Evolutionary conservation across 1,140 invertebrate genomes (phyloP), one percentile per base, ranked within the genome.

Genomic region (Papilio machaon): DNA sequence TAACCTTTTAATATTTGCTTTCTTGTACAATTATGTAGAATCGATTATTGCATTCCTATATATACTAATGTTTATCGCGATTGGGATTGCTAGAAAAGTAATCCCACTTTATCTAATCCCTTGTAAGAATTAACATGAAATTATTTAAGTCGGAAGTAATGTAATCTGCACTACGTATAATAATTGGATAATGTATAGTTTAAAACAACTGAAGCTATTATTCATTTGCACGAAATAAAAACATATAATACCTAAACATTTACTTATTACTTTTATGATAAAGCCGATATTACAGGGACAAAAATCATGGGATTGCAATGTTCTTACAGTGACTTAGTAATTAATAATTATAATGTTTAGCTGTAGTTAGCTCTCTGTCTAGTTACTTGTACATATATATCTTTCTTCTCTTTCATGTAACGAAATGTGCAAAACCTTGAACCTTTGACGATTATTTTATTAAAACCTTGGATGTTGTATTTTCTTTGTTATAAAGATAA

Each of bases 71-170:
- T 46, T 73, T 46, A 73, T 73, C 70, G 38, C 70, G n/a, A 46
- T 58, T 19, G 17, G 54, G 6, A n/a, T 7, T 75, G n/a, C 2
- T 49, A 75, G 46, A 74, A n/a, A 75, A 49, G n/a, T 75, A 75
- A 75, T 75, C 73, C 38, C n/a, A 49, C 38, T 75, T 47, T 75
- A 75, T 75, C 73, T 75, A 75, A 52, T 52, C 46, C 46, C 19
- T 23, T 8, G 43, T 75, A 46, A 75, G 6, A 75, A 75, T 43
- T 30, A 67, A 73, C 46, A 15, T 73, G 35, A 38, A 30, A 73
- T 43, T n/a, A 73, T 73, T 73, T 73, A 73, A 73, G 38, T 38
- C 70, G 70, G 70, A 73, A 73, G 70, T 73, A n/a, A 70, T 73
- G 13, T 43, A 73, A 43, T 43, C 38, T 38, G 7, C 38, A 73